These are phyloP conservation scores for Nineta flava DNA, from an alignment of 2,888 invertebrate genomes.

Conservation along the genomic window DNA sequence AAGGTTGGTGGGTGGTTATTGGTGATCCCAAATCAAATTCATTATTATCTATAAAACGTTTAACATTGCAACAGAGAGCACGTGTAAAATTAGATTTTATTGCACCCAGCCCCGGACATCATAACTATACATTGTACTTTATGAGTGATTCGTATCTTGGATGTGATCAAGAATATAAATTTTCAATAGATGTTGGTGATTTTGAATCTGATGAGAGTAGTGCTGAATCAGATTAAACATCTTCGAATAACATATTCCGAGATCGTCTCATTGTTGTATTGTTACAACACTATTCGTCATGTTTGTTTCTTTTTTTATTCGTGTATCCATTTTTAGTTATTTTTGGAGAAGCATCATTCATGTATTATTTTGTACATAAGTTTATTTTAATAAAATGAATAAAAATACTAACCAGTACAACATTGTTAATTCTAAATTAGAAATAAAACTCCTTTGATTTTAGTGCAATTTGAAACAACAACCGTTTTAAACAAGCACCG, in stretches of 20 bases:
- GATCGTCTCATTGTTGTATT: too few species aligned
- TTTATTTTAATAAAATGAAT: too few species aligned
- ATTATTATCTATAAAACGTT: conserved; percentile 87
- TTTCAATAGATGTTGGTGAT: conserved; percentile 68
- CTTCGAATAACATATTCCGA: background rate
- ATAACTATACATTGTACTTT: conserved; percentile 89
- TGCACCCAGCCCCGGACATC: conserved; percentile 75
- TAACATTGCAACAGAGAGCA: conserved; percentile 87
- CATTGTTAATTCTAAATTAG: too few species aligned
- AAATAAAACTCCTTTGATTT: too few species aligned
- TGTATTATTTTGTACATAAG: too few species aligned
- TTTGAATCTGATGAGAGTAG: conserved; percentile 46
- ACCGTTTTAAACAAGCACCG: too few species aligned
- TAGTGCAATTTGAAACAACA: too few species aligned
- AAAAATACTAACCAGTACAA: too few species aligned
- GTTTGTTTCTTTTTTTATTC: too few species aligned
- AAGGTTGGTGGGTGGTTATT: conserved; percentile 97
- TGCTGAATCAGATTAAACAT: conserved; percentile 36
- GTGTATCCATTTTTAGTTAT: too few species aligned
- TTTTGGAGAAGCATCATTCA: too few species aligned
- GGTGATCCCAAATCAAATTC: conserved; percentile 92
- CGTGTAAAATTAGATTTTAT: conserved; percentile 82
- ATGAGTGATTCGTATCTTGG: conserved; percentile 99
- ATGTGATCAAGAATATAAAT: conserved; percentile 98
- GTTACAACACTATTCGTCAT: too few species aligned